Conservation (phyloP, 53 echinoderm and acorn worm species). For the Echinarachnius parma region DNA sequence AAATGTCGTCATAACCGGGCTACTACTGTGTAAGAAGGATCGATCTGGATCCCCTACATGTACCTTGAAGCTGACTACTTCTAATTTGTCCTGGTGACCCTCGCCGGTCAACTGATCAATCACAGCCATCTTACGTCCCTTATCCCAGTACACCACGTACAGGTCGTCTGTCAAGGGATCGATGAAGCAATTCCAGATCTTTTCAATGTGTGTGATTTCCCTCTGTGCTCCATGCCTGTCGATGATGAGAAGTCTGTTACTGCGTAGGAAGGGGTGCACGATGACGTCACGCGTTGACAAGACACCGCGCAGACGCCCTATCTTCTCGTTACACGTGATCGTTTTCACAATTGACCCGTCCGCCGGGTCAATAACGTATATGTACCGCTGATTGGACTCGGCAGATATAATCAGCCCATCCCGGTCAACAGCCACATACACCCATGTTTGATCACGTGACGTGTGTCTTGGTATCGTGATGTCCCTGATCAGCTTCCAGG, state of each 20-base stretch:
- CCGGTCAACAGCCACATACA: slow-evolving; percentile 5
- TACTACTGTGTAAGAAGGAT: neutral
- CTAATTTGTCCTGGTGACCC: slow-evolving; percentile 5
- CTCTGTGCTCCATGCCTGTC: slow-evolving; percentile 17
- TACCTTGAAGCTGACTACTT: neutral
- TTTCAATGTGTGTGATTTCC: slow-evolving; percentile 8
- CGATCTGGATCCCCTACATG: neutral
- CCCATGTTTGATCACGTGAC: neutral
- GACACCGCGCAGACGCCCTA: neutral
- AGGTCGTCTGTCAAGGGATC: slow-evolving; percentile 24
- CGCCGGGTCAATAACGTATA: slow-evolving; percentile 25
- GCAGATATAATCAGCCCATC: slow-evolving; percentile 17
- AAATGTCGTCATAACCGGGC: slow-evolving; percentile 7
- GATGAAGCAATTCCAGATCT: neutral
- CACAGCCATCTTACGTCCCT: too few species aligned
- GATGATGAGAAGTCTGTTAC: slow-evolving; percentile 11
- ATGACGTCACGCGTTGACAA: slow-evolving; percentile 9
- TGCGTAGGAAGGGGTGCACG: neutral
- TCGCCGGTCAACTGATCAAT: slow-evolving; percentile 13
- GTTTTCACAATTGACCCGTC: neutral
- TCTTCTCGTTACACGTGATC: slow-evolving; percentile 17
- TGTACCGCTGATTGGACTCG: neutral
- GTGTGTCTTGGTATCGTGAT: slow-evolving; percentile 18
- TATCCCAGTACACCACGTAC: slow-evolving; percentile 17
- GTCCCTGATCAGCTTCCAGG: slow-evolving; percentile 14